Evolutionary conservation across 2,113 vertebrate species (phyloP).

Genomic region (Ammodytes marinus): DNA sequence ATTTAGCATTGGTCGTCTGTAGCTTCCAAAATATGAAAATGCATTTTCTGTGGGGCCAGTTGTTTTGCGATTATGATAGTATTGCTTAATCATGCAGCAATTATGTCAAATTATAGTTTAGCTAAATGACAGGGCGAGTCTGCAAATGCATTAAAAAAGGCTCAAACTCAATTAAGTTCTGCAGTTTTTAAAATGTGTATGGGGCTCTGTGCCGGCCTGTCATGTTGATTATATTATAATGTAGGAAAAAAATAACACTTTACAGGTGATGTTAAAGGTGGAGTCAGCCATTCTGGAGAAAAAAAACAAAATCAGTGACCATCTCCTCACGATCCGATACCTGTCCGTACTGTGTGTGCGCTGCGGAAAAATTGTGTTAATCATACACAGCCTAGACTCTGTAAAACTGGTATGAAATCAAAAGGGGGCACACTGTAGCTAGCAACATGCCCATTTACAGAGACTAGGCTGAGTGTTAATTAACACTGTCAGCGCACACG

Average conservation of each 20-base stretch:
- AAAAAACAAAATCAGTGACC: too few species aligned
- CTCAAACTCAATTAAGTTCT: neutral
- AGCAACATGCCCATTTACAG: too few species aligned
- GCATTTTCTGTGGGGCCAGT: neutral
- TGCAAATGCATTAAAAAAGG: neutral
- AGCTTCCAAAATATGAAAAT: neutral
- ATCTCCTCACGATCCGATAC: too few species aligned
- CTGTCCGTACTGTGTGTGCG: too few species aligned
- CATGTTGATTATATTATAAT: neutral
- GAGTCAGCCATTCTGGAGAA: too few species aligned
- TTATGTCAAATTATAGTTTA: slow-evolving; percentile 3
- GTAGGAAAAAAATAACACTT: slow-evolving; percentile 12
- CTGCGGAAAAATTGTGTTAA: too few species aligned
- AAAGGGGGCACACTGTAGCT: too few species aligned
- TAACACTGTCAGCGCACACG: too few species aligned
- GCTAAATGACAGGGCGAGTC: neutral
- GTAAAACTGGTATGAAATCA: too few species aligned
- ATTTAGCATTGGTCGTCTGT: neutral
- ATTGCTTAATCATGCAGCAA: neutral
- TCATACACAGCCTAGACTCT: too few species aligned
- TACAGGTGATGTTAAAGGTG: neutral
- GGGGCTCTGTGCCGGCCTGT: neutral
- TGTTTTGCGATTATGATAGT: neutral
- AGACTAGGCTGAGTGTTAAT: too few species aligned
- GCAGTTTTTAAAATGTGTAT: neutral